These are phyloP conservation scores for Tangara arthus DNA, from an alignment of 2,797 vertebrate genomes.

Conservation along the genomic window DNA sequence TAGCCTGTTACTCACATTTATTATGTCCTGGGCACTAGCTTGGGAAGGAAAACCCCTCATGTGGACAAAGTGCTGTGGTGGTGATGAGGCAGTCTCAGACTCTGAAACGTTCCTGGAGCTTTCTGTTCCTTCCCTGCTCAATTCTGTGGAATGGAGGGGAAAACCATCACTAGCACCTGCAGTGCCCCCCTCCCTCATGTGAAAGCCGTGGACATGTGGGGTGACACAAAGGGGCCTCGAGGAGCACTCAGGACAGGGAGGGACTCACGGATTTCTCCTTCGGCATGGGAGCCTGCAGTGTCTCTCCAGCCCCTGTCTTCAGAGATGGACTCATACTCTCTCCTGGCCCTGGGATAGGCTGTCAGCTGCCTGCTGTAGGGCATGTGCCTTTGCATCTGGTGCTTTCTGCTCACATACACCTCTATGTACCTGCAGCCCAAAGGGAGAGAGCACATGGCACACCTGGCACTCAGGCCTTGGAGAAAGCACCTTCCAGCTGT, in stretches of 20 bases:
- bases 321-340: constrained; percentile 39
- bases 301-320: constrained; percentile 43
- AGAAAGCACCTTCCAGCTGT: fast-evolving
- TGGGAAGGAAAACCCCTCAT: constrained; percentile 87
- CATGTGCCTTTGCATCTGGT: constrained; percentile 74
- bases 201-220: fast-evolving
- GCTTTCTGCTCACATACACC: constrained; percentile 84
- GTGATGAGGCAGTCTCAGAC: not conserved
- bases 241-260: fast-evolving
- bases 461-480: fast-evolving
- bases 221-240: fast-evolving
- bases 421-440: constrained; percentile 85
- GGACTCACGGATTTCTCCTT: constrained; percentile 65
- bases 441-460: not conserved
- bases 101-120: constrained; percentile 35
- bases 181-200: fast-evolving
- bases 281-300: not conserved
- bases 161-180: not conserved
- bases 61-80: constrained; percentile 75
- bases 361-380: constrained; percentile 38
- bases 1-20: constrained; percentile 75
- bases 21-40: constrained; percentile 81
- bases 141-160: constrained; percentile 12
- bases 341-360: constrained; percentile 35
- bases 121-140: constrained; percentile 44